A percentile compares a stretch with the other conserved stretches of the same genome.
Evolutionary conservation across 2,797 vertebrate species (phyloP).

Genomic region (Hydrocynus forskahlii): DNA sequence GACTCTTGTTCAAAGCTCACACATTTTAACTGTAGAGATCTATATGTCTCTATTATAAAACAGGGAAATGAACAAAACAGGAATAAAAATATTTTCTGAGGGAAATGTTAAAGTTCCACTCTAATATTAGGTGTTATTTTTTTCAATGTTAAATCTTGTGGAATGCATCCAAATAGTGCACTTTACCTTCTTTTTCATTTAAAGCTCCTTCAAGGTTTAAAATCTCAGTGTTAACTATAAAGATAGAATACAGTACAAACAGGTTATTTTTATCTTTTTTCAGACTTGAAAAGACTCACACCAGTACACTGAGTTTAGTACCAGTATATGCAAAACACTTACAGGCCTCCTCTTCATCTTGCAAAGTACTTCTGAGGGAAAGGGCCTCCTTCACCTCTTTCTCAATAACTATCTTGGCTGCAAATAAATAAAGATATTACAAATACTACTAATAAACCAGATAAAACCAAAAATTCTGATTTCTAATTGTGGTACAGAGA

Average conservation of each 20-base stretch:
- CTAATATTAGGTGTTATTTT: background rate
- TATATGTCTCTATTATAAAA: conserved; percentile 64
- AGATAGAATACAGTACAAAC: conserved; percentile 29
- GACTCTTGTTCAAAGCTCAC: conserved; percentile 71
- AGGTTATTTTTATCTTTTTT: too few relatives aligned
- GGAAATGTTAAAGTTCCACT: background rate
- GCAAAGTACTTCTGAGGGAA: conserved; percentile 46
- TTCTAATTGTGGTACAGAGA: background rate
- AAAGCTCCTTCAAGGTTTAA: conserved; percentile 64
- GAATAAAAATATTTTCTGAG: background rate
- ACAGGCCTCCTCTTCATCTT: conserved; percentile 67
- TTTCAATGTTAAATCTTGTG: too few relatives aligned
- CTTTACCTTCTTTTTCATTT: conserved; percentile 77
- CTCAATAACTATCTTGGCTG: conserved; percentile 59
- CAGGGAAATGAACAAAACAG: background rate
- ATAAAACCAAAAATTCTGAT: background rate
- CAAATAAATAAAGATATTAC: background rate
- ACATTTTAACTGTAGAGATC: conserved; percentile 73
- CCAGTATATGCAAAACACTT: conserved; percentile 49
- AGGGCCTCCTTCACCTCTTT: conserved; percentile 60
- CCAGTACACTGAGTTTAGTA: background rate
- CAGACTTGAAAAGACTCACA: too few relatives aligned
- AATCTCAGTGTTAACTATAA: conserved; percentile 69
- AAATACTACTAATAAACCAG: too few relatives aligned
- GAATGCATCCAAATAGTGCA: background rate